phyloP scores from a whole-genome alignment of 2,888 invertebrate species.

The Trachelus troglodyta region DNA sequence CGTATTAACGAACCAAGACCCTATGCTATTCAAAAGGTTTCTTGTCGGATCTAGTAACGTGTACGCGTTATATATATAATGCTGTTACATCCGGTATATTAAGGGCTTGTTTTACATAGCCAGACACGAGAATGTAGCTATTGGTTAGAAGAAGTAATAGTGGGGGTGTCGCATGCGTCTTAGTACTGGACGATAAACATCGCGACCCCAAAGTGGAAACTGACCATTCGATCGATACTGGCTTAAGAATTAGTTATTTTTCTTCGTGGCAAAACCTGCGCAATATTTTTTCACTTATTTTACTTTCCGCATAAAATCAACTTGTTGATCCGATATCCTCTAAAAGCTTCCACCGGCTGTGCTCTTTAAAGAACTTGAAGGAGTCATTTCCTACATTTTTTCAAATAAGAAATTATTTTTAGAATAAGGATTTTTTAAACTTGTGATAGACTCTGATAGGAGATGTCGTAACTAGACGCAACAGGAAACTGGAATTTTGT shows the following conservation, averaged over 20 bases:
- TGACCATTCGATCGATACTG: slow-evolving; percentile 40
- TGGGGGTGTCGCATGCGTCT: slow-evolving; percentile 3
- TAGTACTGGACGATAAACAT: slow-evolving; percentile 27
- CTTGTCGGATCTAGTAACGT: background rate
- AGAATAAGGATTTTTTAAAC: background rate
- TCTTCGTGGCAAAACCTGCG: background rate
- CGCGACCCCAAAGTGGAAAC: slow-evolving; percentile 32
- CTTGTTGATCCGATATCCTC: background rate
- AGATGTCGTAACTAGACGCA: background rate
- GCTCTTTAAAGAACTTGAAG: background rate
- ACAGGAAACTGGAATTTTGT: background rate
- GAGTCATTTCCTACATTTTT: background rate
- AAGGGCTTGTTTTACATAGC: slow-evolving; percentile 31
- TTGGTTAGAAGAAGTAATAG: slow-evolving; percentile 11
- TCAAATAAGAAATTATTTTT: background rate
- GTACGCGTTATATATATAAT: background rate
- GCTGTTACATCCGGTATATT: background rate
- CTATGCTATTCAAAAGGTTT: background rate
- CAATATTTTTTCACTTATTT: background rate
- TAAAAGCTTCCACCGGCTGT: background rate
- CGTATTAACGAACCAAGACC: background rate
- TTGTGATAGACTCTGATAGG: background rate
- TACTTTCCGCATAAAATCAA: background rate
- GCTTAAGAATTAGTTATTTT: background rate
- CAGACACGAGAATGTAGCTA: slow-evolving; percentile 13